Conservation (phyloP, 2,888 invertebrate genomes). For the Coleophora flavipennella region DNA sequence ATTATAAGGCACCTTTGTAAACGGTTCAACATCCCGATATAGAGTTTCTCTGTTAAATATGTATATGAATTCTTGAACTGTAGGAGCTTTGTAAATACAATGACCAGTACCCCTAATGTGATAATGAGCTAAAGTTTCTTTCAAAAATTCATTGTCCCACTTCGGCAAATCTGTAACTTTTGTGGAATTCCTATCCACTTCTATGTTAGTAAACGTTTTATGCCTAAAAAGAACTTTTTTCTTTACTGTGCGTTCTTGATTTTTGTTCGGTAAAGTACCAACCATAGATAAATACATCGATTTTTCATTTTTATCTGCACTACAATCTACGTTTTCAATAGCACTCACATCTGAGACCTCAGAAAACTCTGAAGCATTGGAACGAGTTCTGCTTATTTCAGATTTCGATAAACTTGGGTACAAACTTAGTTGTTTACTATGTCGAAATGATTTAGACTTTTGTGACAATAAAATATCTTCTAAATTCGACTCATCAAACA, state of each 20-base stretch:
- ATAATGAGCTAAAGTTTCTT: slow-evolving; percentile 56
- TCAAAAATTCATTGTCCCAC: slow-evolving; percentile 47
- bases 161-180: slow-evolving; percentile 41
- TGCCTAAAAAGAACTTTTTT: slow-evolving; percentile 61
- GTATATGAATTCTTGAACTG: slow-evolving; percentile 57
- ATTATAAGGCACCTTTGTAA: slow-evolving; percentile 39
- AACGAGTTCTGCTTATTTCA: slow-evolving; percentile 38
- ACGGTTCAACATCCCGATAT: slow-evolving; percentile 41
- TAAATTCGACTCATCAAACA: slow-evolving; percentile 59
- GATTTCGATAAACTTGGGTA: slow-evolving; percentile 31
- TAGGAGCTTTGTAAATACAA: slow-evolving; percentile 59
- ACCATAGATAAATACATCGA: slow-evolving; percentile 52
- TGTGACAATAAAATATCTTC: slow-evolving; percentile 61
- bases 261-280: slow-evolving; percentile 55
- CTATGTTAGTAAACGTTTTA: slow-evolving; percentile 64
- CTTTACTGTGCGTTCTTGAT: slow-evolving; percentile 26
- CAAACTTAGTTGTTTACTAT: slow-evolving; percentile 28
- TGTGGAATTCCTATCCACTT: slow-evolving; percentile 51
- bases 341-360: slow-evolving; percentile 56
- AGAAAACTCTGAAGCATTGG: slow-evolving; percentile 49
- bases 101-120: slow-evolving; percentile 65
- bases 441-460: slow-evolving; percentile 62
- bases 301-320: slow-evolving; percentile 38
- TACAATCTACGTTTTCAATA: slow-evolving; percentile 62
- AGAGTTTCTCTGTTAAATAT: slow-evolving; percentile 62